A percentile compares a stretch with the other conserved stretches of the same genome.
Conservation (phyloP, 2,888 invertebrate genomes). For the Drosophila melanosoma region DNA sequence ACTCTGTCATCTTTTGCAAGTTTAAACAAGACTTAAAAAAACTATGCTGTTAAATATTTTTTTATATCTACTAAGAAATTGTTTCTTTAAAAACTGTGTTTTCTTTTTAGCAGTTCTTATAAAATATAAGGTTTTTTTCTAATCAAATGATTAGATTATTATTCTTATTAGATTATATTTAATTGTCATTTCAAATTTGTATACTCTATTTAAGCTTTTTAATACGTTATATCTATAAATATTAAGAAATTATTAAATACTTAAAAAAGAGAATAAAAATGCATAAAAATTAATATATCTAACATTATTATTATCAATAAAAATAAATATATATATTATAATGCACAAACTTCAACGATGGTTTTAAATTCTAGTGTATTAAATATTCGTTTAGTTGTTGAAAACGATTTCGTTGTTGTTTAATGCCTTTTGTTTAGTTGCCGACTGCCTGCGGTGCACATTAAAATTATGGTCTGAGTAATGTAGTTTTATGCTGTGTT, state of each 20-base stretch:
- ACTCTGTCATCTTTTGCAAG: neutral
- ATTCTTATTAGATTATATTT: neutral
- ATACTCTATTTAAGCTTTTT: neutral
- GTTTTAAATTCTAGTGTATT: slow-evolving; percentile 15
- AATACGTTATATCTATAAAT: neutral
- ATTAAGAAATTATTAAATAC: neutral
- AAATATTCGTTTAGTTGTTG: slow-evolving; percentile 8
- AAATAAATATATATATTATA: neutral
- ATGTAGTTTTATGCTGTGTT: slow-evolving; percentile 66
- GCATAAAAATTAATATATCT: neutral
- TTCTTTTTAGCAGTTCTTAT: no score
- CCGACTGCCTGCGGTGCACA: slow-evolving; percentile 54
- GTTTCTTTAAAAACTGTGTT: neutral
- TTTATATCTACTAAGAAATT: neutral
- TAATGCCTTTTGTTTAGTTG: slow-evolving; percentile 63
- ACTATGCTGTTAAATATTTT: neutral
- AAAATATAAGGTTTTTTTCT: no score
- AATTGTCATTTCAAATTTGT: neutral
- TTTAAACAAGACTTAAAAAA: neutral
- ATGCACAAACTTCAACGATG: neutral
- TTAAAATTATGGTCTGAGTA: slow-evolving; percentile 73
- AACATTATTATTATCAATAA: neutral
- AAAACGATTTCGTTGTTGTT: slow-evolving; percentile 33
- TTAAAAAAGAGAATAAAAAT: neutral
- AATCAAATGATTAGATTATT: no score